Conservation (phyloP, 64 coral and sea anemone species). For the Dendronephthya gigantea region DNA sequence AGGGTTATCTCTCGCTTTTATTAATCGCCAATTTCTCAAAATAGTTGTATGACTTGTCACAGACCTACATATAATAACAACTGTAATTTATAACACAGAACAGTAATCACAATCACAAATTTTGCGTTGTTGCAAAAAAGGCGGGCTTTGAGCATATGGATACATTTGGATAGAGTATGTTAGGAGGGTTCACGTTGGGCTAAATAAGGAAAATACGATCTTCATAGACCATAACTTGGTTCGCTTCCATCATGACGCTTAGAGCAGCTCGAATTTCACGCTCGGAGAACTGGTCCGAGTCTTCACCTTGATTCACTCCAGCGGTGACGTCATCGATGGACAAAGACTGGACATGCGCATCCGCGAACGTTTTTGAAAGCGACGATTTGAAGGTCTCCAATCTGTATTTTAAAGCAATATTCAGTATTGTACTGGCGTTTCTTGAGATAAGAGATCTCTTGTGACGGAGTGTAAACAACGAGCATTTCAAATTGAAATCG, state of each 20-base stretch:
- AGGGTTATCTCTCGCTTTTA: too few species aligned
- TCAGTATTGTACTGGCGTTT: neutral
- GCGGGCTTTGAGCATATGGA: neutral
- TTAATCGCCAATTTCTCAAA: too few species aligned
- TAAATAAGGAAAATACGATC: conserved; percentile 65
- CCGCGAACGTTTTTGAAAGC: conserved; percentile 37
- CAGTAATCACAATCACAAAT: too few species aligned
- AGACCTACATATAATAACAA: too few species aligned
- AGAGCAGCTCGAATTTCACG: conserved; percentile 58
- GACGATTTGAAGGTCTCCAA: conserved; percentile 55
- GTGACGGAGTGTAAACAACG: too few species aligned
- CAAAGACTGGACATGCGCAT: conserved; percentile 53
- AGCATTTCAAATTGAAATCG: too few species aligned
- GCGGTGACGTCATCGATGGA: conserved; percentile 38
- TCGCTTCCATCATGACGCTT: conserved; percentile 68
- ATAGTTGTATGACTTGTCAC: too few species aligned
- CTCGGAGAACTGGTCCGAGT: conserved; percentile 26
- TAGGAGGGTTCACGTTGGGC: neutral
- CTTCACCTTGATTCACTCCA: conserved; percentile 34
- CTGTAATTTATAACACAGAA: too few species aligned
- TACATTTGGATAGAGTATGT: neutral
- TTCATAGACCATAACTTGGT: conserved; percentile 63
- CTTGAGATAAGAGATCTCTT: too few species aligned
- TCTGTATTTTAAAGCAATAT: conserved; percentile 24
- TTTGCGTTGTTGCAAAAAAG: neutral